Evolutionary conservation across 2,888 invertebrate species (phyloP).

Genomic region (Serripes groenlandicus): DNA sequence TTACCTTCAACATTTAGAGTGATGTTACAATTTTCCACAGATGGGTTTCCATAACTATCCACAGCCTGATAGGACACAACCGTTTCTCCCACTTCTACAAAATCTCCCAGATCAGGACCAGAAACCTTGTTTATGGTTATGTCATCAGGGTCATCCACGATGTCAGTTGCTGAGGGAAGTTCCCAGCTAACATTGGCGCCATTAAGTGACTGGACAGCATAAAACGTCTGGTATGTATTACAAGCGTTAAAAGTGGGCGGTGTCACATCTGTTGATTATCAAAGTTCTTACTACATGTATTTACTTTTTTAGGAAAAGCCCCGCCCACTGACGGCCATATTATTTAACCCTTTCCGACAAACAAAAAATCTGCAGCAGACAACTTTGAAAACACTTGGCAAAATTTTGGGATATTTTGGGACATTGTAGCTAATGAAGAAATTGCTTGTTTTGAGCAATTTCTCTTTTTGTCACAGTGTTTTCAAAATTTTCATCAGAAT

Average conservation of each 20-base stretch:
- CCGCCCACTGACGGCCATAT: too few species aligned
- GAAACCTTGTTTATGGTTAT: background rate
- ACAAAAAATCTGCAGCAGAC: too few species aligned
- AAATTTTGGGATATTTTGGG: too few species aligned
- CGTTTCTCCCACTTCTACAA: background rate
- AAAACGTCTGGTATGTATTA: conserved; percentile 17
- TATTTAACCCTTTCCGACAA: too few species aligned
- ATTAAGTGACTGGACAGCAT: background rate
- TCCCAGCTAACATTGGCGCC: background rate
- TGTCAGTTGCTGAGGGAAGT: conserved; percentile 13
- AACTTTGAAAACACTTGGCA: too few species aligned
- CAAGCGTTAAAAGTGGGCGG: conserved; percentile 6
- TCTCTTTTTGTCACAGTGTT: too few species aligned
- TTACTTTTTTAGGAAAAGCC: too few species aligned
- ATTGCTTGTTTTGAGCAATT: too few species aligned
- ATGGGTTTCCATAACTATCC: conserved; percentile 4
- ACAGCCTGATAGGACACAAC: conserved; percentile 5
- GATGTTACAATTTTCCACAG: conserved; percentile 4
- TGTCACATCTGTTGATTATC: conserved; percentile 4
- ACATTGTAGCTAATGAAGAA: too few species aligned
- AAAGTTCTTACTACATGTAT: too few species aligned
- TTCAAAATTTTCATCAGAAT: too few species aligned
- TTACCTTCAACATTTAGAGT: background rate
- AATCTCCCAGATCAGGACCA: background rate
- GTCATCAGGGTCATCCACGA: background rate